Percentiles rank a stretch among this genome's conserved stretches.
phyloP scores from a whole-genome alignment of 2,888 invertebrate species.

The Callyntrura guangdongensis region DNA sequence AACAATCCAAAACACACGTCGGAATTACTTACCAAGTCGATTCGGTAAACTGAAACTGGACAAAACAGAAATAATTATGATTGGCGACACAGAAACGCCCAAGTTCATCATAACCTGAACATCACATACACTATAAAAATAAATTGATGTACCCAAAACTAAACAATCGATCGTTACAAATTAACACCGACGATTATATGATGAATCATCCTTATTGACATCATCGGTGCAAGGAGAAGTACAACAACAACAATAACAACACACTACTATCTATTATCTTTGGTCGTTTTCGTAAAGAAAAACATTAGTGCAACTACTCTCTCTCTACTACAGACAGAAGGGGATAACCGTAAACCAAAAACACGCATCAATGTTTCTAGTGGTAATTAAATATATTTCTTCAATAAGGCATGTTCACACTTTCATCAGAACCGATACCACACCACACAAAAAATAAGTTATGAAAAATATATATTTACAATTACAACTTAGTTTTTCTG shows the following conservation, averaged over 20 bases:
- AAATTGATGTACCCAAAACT: background rate
- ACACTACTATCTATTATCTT: background rate
- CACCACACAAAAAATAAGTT: too few species aligned
- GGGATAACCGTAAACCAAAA: too few species aligned
- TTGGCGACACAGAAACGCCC: constrained; percentile 33
- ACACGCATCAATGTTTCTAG: too few species aligned
- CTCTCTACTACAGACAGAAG: too few species aligned
- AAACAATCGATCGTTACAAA: background rate
- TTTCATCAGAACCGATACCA: too few species aligned
- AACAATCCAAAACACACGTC: background rate
- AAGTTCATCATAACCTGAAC: constrained; percentile 56
- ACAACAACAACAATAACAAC: background rate
- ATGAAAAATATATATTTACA: too few species aligned
- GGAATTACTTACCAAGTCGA: constrained; percentile 46
- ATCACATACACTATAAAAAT: background rate
- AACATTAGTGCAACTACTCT: too few species aligned
- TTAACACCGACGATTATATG: too few species aligned
- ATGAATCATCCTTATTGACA: background rate
- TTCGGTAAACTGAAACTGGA: constrained; percentile 44
- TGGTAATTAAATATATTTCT: too few species aligned
- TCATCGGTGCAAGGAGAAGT: background rate
- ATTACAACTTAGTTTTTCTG: too few species aligned
- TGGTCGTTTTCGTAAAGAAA: background rate
- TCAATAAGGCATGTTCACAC: too few species aligned
- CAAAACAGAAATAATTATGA: constrained; percentile 38